Percentiles rank a stretch among this genome's conserved stretches.
Conservation (phyloP, 2,113 vertebrate species). For the Daubentonia madagascariensis region DNA sequence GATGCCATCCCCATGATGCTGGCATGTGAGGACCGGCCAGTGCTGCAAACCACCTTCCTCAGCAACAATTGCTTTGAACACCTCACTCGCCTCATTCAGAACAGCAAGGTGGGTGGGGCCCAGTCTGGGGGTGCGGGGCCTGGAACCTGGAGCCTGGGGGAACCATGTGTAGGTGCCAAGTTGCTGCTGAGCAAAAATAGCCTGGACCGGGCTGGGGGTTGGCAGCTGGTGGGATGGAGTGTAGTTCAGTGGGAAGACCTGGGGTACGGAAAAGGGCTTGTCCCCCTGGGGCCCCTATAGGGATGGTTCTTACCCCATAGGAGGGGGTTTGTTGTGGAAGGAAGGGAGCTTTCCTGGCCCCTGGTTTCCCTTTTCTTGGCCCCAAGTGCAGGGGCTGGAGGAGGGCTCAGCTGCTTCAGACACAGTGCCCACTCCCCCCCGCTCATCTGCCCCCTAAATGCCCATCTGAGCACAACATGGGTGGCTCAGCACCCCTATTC, state of each 20-base stretch:
- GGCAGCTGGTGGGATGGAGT: not conserved
- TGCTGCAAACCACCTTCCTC: conserved; percentile 95
- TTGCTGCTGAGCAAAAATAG: not conserved
- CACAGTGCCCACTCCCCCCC: not conserved
- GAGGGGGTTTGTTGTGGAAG: not conserved
- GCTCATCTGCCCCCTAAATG: not conserved
- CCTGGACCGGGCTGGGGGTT: not conserved
- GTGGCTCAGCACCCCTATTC: not conserved
- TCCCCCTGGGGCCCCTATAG: not conserved
- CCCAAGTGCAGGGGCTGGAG: not conserved
- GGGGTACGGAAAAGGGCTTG: not conserved
- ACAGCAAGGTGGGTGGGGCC: conserved; percentile 92
- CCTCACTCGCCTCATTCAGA: conserved; percentile 96
- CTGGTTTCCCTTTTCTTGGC: not conserved
- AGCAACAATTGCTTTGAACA: conserved; percentile 99
- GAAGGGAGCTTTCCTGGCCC: not conserved
- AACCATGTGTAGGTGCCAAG: accelerated
- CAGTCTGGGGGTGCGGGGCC: not conserved
- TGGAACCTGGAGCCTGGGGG: not conserved
- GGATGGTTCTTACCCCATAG: not conserved
- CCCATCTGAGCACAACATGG: not conserved
- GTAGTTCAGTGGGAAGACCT: not conserved
- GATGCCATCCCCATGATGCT: conserved; percentile 95
- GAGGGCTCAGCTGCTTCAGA: not conserved
- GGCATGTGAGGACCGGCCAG: conserved; percentile 92